Conservation (phyloP, 2,888 invertebrate species). For the Epinotia ramella region DNA sequence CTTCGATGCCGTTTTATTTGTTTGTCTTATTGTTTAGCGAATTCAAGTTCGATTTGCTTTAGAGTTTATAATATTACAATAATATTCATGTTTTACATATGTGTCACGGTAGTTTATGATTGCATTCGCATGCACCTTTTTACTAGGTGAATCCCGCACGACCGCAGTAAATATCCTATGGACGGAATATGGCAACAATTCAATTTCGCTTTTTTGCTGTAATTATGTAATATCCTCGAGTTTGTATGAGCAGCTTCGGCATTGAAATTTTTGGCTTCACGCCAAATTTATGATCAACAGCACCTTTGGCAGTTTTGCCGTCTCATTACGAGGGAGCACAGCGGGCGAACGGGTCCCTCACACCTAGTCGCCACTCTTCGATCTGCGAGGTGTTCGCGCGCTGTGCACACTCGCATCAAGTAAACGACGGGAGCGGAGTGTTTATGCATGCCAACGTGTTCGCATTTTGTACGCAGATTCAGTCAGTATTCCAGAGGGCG, state of each 20-base stretch:
- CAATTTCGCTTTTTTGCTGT: slow-evolving; percentile 84
- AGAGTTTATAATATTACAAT: slow-evolving; percentile 54
- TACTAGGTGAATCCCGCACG: slow-evolving; percentile 72
- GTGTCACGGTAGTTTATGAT: slow-evolving; percentile 75
- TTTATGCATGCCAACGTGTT: slow-evolving; percentile 49
- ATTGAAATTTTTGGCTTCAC: slow-evolving; percentile 73
- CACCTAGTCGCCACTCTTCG: slow-evolving; percentile 22
- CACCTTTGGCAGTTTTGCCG: slow-evolving; percentile 72
- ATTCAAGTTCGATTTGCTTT: slow-evolving; percentile 61
- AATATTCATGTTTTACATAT: slow-evolving; percentile 48
- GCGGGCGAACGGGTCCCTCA: slow-evolving; percentile 25
- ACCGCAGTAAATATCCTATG: slow-evolving; percentile 73
- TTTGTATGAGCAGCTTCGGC: slow-evolving; percentile 76
- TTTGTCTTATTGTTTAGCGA: slow-evolving; percentile 47
- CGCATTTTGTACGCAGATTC: slow-evolving; percentile 79
- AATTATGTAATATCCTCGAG: slow-evolving; percentile 68
- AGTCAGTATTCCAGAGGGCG: slow-evolving; percentile 86
- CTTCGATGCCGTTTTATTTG: slow-evolving; percentile 48
- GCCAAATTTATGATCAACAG: slow-evolving; percentile 70
- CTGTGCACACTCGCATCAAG: slow-evolving; percentile 25
- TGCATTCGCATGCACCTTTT: slow-evolving; percentile 77
- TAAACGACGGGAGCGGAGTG: slow-evolving; percentile 2
- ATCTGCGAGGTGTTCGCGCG: slow-evolving; percentile 16
- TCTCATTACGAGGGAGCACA: slow-evolving; percentile 67
- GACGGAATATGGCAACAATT: slow-evolving; percentile 82